Conservation (phyloP, 2,797 vertebrate genomes). For the Microctenopoma steveboyesi region DNA sequence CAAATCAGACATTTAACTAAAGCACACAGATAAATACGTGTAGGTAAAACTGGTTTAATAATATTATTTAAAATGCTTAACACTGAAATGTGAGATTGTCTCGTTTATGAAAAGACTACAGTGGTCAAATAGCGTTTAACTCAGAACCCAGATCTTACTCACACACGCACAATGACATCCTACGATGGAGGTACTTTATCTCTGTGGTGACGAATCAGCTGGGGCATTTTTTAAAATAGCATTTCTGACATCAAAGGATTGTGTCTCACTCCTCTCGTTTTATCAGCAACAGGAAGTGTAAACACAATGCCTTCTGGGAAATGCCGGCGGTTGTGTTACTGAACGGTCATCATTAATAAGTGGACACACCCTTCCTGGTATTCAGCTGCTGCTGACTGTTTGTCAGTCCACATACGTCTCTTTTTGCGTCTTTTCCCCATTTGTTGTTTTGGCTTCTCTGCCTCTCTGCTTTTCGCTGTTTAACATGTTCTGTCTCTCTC, state of each 20-base stretch:
- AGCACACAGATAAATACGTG: no score
- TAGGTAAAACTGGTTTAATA: neutral
- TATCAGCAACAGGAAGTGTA: constrained; percentile 78
- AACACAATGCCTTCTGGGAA: constrained; percentile 80
- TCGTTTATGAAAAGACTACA: neutral
- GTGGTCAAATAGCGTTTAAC: neutral
- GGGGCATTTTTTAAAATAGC: constrained; percentile 39
- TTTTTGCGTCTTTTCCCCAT: neutral
- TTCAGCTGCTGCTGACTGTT: constrained; percentile 51
- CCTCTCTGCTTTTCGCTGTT: constrained; percentile 5
- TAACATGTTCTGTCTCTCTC: neutral
- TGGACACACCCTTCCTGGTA: constrained; percentile 77
- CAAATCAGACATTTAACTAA: no score
- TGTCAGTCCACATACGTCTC: neutral
- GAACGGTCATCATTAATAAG: constrained; percentile 64
- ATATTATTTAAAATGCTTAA: neutral
- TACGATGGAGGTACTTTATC: neutral
- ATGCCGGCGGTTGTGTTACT: constrained; percentile 54
- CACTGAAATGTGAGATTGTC: neutral
- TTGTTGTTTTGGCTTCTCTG: neutral
- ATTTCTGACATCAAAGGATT: constrained; percentile 30
- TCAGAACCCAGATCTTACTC: constrained; percentile 2
- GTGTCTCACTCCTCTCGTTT: constrained; percentile 37
- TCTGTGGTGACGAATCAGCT: constrained; percentile 28
- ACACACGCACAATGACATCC: constrained; percentile 7